Evolutionary conservation across 2,888 invertebrate genomes (phyloP).

Genomic region (Barypeithes pellucidus): DNA sequence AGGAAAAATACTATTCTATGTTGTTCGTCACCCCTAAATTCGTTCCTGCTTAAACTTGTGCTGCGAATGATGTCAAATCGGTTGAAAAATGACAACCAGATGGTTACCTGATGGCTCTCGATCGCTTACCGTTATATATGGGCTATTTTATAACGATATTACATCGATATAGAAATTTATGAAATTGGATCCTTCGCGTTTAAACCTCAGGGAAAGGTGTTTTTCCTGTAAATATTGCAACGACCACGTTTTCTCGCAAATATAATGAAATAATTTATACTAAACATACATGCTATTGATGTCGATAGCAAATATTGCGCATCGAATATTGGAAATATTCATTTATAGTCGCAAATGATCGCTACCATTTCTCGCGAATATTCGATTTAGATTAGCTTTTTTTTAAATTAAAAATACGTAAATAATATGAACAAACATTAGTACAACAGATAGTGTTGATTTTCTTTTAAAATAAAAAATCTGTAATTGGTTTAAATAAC

Average conservation of each 20-base stretch:
- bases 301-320: too few species aligned
- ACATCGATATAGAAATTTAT: slow-evolving; percentile 32
- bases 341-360: too few species aligned
- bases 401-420: too few species aligned
- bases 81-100: slow-evolving; percentile 49
- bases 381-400: too few species aligned
- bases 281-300: too few species aligned
- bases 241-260: neutral
- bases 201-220: slow-evolving; percentile 7
- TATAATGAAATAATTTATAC: too few species aligned
- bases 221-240: neutral
- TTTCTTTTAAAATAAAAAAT: too few species aligned
- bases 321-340: too few species aligned
- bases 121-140: slow-evolving; percentile 35
- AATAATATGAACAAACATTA: too few species aligned
- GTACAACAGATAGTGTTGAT: too few species aligned
- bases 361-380: too few species aligned
- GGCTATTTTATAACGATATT: slow-evolving; percentile 39
- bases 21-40: neutral
- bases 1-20: neutral
- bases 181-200: slow-evolving; percentile 8
- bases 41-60: slow-evolving; percentile 12
- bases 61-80: slow-evolving; percentile 43
- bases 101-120: slow-evolving; percentile 37
- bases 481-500: too few species aligned